phyloP scores from a whole-genome alignment of 2,888 invertebrate genomes.

The Hesperia comma region DNA sequence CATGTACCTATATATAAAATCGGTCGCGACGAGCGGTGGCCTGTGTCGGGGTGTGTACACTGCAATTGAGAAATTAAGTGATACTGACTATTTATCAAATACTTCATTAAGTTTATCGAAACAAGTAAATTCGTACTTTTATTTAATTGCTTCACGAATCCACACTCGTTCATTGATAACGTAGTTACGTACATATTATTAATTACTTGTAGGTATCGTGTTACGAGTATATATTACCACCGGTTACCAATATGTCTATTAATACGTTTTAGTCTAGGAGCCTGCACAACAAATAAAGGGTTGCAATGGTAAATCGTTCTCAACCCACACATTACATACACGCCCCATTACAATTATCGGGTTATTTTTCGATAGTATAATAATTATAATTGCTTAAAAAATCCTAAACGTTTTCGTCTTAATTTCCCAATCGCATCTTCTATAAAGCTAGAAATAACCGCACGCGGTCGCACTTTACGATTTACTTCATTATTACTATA shows the following conservation, averaged over 20 bases:
- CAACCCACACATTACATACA: conserved; percentile 7
- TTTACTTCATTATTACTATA: conserved; percentile 59
- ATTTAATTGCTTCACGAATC: conserved; percentile 21
- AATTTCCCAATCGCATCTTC: conserved; percentile 43
- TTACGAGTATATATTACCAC: conserved; percentile 5
- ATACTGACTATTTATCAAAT: conserved; percentile 12
- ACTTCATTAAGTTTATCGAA: conserved; percentile 13
- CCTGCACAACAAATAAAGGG: conserved; percentile 7
- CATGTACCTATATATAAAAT: conserved; percentile 27
- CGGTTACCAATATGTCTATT: conserved; percentile 13
- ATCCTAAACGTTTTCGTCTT: conserved; percentile 23
- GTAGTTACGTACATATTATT: conserved; percentile 18
- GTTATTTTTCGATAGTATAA: conserved; percentile 24
- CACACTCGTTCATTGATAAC: neutral
- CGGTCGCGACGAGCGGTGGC: conserved; percentile 17
- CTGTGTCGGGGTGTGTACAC: conserved; percentile 28
- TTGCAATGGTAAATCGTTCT: neutral
- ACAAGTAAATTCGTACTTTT: conserved; percentile 28
- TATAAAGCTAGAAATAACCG: conserved; percentile 40
- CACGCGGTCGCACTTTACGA: conserved; percentile 53
- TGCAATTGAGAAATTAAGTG: conserved; percentile 36
- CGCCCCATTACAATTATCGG: neutral
- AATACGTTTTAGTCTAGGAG: conserved; percentile 28
- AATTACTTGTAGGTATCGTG: conserved; percentile 16
- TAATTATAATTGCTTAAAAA: conserved; percentile 19